These are phyloP conservation scores for Pseudomyrmex cubaensis DNA, from an alignment of 1,140 invertebrate genomes.

Conservation along the genomic window DNA sequence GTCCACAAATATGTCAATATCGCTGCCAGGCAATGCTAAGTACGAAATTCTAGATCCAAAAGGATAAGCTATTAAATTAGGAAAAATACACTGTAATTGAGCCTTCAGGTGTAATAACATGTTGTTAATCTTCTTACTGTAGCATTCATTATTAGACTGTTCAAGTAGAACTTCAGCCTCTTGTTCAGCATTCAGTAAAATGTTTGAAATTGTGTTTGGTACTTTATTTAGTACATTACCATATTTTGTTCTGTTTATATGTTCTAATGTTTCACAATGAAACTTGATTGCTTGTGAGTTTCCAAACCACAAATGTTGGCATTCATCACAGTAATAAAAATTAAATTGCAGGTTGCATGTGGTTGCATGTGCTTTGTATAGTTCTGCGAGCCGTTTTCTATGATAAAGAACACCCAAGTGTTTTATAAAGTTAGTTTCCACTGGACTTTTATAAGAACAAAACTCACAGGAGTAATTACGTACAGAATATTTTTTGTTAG, in stretches of 20 bases:
- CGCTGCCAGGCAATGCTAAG: slow-evolving; percentile 69
- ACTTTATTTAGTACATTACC: neutral
- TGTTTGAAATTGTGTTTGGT: neutral
- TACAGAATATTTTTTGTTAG: neutral
- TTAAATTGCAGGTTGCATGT: neutral
- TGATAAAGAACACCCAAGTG: neutral
- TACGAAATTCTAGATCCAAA: slow-evolving; percentile 84
- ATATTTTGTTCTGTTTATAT: neutral
- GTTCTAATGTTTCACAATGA: neutral
- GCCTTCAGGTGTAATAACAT: neutral
- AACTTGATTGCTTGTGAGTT: too few species aligned
- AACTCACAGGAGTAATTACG: neutral
- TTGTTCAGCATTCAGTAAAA: neutral
- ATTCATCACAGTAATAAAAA: neutral
- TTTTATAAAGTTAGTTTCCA: neutral
- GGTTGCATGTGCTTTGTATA: neutral
- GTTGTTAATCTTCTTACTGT: neutral
- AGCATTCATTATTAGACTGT: neutral
- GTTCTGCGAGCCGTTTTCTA: neutral
- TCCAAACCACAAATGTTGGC: neutral
- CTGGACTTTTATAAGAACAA: neutral
- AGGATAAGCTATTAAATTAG: slow-evolving; percentile 74
- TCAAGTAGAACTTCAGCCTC: neutral
- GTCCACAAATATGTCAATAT: too few species aligned
- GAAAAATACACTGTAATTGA: slow-evolving; percentile 11